These are phyloP conservation scores for Mormyrus proboscirostris DNA, from an alignment of 2,797 vertebrate species.

Conservation along the genomic window DNA sequence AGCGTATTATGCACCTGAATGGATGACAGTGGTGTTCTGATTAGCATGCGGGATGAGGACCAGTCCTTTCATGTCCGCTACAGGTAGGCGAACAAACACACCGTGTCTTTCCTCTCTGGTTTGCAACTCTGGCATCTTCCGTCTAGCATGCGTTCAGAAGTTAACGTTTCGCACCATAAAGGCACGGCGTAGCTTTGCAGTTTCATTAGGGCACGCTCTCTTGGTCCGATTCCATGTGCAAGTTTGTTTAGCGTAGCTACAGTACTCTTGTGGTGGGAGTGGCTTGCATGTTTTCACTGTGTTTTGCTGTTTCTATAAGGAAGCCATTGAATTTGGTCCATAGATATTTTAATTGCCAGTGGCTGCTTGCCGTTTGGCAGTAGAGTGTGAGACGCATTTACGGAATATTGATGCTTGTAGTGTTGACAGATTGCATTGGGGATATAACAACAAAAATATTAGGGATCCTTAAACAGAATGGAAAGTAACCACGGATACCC, in stretches of 20 bases:
- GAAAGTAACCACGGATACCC: not conserved
- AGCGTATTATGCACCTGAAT: slow-evolving; percentile 80
- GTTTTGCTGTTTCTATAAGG: not conserved
- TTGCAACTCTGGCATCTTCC: not conserved
- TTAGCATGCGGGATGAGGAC: slow-evolving; percentile 78
- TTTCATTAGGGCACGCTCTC: no score
- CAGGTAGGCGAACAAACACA: slow-evolving; percentile 74
- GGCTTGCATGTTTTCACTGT: not conserved
- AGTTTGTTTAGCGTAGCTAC: not conserved
- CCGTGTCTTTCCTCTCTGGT: not conserved
- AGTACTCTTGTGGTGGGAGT: not conserved
- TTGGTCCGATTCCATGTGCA: not conserved
- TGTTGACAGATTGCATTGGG: not conserved
- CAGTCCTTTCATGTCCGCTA: slow-evolving; percentile 85
- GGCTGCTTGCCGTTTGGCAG: not conserved
- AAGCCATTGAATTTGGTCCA: not conserved
- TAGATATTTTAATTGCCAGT: not conserved
- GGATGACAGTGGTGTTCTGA: slow-evolving; percentile 70
- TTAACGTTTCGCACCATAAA: not conserved
- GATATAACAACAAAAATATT: not conserved
- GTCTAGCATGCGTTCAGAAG: not conserved
- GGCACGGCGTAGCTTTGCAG: not conserved
- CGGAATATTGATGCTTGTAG: not conserved
- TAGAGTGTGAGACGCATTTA: not conserved
- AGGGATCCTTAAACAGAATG: not conserved